Percentiles rank a stretch among this genome's conserved stretches.
These are phyloP conservation scores for Cantharis rustica DNA, from an alignment of 2,888 invertebrate genomes.

Conservation along the genomic window DNA sequence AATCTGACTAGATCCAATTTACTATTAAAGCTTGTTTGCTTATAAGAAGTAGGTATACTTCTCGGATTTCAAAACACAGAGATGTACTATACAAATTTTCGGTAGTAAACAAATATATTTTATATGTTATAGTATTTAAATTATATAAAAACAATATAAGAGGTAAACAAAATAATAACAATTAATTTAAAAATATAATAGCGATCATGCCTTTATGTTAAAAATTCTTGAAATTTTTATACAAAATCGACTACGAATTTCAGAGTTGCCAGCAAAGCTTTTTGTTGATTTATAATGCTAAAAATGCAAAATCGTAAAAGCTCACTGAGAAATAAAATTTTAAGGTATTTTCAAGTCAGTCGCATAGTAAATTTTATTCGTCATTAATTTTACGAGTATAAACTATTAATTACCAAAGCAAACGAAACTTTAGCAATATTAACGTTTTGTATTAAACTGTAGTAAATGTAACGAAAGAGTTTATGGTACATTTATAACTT, in stretches of 20 bases:
- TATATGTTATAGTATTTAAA: background rate
- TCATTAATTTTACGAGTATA: background rate
- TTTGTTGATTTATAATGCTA: background rate
- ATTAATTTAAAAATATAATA: background rate
- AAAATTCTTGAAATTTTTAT: background rate
- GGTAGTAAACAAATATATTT: background rate
- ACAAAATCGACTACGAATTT: background rate
- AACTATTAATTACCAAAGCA: background rate
- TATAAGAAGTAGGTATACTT: slow-evolving; percentile 1
- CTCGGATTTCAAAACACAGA: slow-evolving; percentile 18
- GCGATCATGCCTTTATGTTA: background rate
- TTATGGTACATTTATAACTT: background rate
- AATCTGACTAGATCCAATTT: slow-evolving; percentile 33
- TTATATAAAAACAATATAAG: background rate
- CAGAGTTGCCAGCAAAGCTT: background rate
- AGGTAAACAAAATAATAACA: background rate
- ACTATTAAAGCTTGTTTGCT: slow-evolving; percentile 9
- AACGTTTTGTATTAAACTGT: background rate
- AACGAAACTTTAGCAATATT: background rate
- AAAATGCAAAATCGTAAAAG: background rate
- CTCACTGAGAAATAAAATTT: background rate
- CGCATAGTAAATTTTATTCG: background rate
- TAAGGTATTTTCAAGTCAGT: background rate
- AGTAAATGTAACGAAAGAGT: background rate
- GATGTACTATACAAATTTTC: slow-evolving; percentile 5